Conservation (phyloP, 2,888 invertebrate species). For the Digitonthophagus gazella region DNA sequence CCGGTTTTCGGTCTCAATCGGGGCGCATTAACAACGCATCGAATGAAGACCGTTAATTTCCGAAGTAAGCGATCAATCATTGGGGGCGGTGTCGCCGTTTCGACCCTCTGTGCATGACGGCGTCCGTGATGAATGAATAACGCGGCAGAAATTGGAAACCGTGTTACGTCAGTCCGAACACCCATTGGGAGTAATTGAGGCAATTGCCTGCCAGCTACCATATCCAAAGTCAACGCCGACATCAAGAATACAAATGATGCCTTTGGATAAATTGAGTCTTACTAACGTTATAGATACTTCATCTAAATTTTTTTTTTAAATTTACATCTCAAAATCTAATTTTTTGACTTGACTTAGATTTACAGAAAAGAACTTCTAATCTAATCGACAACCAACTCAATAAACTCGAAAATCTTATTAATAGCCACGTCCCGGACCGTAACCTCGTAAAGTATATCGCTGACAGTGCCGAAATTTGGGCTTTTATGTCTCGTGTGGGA, state of each 20-base stretch:
- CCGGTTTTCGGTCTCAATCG: background rate
- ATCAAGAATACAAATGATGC: background rate
- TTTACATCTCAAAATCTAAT: no score
- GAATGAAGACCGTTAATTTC: constrained; percentile 2
- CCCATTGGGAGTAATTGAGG: constrained; percentile 3
- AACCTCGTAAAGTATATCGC: background rate
- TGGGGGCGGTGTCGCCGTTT: background rate
- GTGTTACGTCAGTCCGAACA: background rate
- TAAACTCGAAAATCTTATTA: background rate
- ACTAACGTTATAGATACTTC: no score
- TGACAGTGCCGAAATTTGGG: background rate
- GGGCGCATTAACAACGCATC: background rate
- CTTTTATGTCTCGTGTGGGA: background rate
- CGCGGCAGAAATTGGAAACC: constrained; percentile 10
- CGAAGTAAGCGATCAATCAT: constrained; percentile 11
- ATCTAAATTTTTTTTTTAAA: no score
- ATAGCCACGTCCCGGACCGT: no score
- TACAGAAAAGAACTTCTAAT: no score
- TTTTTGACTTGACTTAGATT: no score
- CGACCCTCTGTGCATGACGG: constrained; percentile 16
- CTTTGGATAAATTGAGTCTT: no score
- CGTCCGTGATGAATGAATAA: constrained; percentile 13
- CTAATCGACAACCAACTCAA: no score
- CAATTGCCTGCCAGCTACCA: constrained; percentile 2
- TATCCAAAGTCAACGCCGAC: background rate